Evolutionary conservation across 2,113 vertebrate species (phyloP), one percentile per base, ranked within the genome.

Genomic region (Hydropotes inermis): DNA sequence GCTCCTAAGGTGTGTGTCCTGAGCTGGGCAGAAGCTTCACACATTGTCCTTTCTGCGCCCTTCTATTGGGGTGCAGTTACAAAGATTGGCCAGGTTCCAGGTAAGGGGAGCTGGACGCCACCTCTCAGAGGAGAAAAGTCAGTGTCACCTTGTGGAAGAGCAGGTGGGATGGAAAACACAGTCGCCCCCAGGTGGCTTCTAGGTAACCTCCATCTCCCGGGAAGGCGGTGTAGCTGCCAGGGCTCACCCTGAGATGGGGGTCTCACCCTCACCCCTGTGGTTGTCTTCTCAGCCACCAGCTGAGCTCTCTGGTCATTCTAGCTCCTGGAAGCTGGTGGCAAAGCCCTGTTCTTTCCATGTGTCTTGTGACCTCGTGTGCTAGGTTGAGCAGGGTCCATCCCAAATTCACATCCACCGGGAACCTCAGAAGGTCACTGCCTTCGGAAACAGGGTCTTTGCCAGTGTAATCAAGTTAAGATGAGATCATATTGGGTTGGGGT

Each of bases 231-330:
- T 6, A 14, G 79, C 6, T 9, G 23, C 83, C 21, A 21, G 9
- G 12, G 33, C 54, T 6, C 5, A 13, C 50, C 28, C 58, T 28
- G 60, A 0, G 0, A 15, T 3, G 4, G 9, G 33, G 14, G 3
- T 36, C 60, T 76, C 14, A 27, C 15, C 19, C 21, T 83, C 8
- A 11, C 11, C 60, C 6, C 1, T 13, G 58, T 10, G 5, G 13
- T 13, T 50, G 43, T 50, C 55, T 52, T n/a, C 30, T 79, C 13
- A n/a, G 16, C 52, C 21, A 3, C 1, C 16, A 7, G 70, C 33
- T 16, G 7, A 55, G 25, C 6, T 8, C 60, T 36, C 43, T 1
- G 25, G 43, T 25, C 19, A 30, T 30, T 8, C 61, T 7, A 13
- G 43, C 19, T 78, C 50, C 36, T 12, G 28, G 54, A 52, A 45